Evolutionary conservation across 2,113 vertebrate species (phyloP).

Genomic region (Catagonus wagneri): DNA sequence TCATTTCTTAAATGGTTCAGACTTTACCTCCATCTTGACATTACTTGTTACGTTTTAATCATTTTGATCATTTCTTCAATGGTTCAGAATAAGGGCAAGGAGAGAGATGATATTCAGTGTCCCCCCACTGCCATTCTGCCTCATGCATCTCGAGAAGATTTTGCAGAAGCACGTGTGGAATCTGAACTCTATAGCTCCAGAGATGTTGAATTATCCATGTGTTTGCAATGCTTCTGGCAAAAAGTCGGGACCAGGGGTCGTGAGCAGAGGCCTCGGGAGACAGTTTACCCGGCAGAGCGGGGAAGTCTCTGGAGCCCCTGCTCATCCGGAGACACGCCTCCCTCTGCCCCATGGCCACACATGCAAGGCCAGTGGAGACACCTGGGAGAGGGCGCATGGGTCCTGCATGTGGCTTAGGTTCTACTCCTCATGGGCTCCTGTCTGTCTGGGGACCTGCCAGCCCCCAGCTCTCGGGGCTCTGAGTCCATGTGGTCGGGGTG

Average conservation of each 20-base stretch:
- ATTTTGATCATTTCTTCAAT: not conserved
- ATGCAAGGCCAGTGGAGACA: accelerated
- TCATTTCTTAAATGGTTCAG: not conserved
- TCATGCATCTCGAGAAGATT: accelerated
- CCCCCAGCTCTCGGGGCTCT: accelerated
- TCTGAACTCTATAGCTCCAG: not conserved
- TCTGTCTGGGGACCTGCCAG: not conserved
- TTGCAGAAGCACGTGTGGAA: not conserved
- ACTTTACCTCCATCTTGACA: too few species aligned
- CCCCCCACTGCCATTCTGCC: accelerated
- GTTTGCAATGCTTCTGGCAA: not conserved
- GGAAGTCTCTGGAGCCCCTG: not conserved
- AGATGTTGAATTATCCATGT: not conserved
- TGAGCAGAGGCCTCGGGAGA: not conserved
- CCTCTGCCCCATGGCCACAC: too few species aligned
- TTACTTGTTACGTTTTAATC: not conserved
- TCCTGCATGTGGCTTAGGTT: not conserved
- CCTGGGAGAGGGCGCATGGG: not conserved
- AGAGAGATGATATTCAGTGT: accelerated
- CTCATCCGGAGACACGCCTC: too few species aligned
- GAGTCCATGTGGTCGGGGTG: too few species aligned
- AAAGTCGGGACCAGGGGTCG: not conserved
- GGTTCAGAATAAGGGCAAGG: not conserved
- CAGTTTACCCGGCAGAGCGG: not conserved
- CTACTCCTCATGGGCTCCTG: too few species aligned